These are phyloP conservation scores for Esperia sulphurella DNA, from an alignment of 2,888 invertebrate species.

Conservation along the genomic window DNA sequence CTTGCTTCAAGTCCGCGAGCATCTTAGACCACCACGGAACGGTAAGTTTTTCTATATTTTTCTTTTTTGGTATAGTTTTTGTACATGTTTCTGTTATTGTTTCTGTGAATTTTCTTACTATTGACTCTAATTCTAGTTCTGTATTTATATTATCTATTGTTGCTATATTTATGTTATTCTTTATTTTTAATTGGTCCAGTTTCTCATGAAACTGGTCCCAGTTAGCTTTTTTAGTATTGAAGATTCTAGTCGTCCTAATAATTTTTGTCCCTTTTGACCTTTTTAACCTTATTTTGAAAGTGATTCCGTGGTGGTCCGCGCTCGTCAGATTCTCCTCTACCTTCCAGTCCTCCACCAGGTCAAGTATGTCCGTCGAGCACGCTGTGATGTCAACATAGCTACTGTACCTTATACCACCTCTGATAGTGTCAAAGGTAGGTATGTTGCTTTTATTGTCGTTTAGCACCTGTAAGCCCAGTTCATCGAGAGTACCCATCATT, in stretches of 20 bases:
- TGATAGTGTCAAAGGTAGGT: constrained; percentile 16
- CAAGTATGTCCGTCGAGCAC: neutral
- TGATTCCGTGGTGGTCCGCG: neutral
- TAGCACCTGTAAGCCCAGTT: constrained; percentile 12
- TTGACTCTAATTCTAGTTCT: neutral
- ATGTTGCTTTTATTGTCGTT: constrained; percentile 13
- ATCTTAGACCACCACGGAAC: constrained; percentile 7
- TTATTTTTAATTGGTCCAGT: neutral
- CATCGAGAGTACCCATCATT: constrained; percentile 1
- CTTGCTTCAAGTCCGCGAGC: constrained; percentile 1
- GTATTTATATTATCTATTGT: neutral
- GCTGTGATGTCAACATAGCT: neutral
- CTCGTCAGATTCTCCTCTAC: neutral
- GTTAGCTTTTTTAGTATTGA: neutral
- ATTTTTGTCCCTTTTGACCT: neutral
- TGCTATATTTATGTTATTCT: neutral
- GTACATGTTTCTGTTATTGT: neutral
- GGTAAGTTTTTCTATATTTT: neutral
- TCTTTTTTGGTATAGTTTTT: neutral
- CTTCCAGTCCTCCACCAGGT: neutral
- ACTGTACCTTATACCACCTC: neutral
- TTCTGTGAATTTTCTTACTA: neutral
- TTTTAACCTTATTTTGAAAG: neutral
- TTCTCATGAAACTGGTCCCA: neutral
- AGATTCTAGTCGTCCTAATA: neutral